Percentiles rank a stretch among this genome's conserved stretches.
phyloP scores from a whole-genome alignment of 2,797 vertebrate genomes.

The Tapera naevia region DNA sequence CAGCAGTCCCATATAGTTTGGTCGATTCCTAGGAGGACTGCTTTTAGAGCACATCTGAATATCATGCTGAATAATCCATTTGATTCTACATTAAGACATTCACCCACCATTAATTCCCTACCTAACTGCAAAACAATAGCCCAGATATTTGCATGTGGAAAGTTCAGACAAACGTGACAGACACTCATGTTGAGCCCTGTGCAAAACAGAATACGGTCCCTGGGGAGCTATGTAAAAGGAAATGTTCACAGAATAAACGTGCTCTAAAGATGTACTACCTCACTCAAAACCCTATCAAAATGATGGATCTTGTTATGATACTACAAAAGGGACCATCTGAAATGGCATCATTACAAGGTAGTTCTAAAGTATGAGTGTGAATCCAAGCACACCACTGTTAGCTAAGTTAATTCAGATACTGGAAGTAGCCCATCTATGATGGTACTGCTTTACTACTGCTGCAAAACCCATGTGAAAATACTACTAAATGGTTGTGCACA shows the following conservation, averaged over 20 bases:
- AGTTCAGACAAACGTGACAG: background rate
- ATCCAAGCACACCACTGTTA: background rate
- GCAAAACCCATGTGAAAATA: background rate
- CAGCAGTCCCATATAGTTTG: background rate
- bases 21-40: background rate
- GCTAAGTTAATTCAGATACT: background rate
- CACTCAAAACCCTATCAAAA: background rate
- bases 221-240: background rate
- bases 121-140: background rate
- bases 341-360: background rate
- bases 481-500: background rate
- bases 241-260: background rate
- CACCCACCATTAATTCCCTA: background rate
- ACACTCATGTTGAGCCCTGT: background rate
- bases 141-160: background rate
- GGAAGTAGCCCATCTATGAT: background rate
- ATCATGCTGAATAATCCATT: background rate
- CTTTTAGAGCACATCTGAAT: background rate
- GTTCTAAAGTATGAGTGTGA: background rate
- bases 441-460: background rate
- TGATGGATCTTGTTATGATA: background rate
- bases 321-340: background rate
- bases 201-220: background rate
- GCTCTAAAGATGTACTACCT: background rate
- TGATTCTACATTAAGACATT: background rate